These are phyloP conservation scores for Pachyramphus minor DNA, from an alignment of 2,113 vertebrate species.

Conservation along the genomic window DNA sequence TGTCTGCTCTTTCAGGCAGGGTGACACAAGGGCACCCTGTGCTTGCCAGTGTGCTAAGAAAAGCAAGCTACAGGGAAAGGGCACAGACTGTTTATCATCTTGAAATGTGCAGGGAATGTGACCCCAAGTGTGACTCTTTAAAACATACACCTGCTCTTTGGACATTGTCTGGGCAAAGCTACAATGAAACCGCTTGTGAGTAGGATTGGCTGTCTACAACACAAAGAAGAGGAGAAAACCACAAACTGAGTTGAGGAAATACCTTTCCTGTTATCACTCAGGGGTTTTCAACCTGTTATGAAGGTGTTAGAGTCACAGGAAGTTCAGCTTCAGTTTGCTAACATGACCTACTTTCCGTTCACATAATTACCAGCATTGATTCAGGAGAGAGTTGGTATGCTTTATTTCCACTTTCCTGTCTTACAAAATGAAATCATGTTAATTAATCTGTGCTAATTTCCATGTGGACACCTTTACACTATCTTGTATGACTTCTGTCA, in stretches of 20 bases:
- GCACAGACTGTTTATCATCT: background rate
- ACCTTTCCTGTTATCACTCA: background rate
- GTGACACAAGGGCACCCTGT: background rate
- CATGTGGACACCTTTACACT: background rate
- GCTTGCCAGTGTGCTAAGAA: background rate
- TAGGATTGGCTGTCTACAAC: background rate
- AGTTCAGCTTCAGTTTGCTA: background rate
- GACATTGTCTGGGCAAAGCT: background rate
- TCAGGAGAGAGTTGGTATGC: background rate
- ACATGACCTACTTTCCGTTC: background rate
- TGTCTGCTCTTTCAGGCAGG: background rate
- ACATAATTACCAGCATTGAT: background rate
- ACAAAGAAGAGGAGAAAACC: background rate
- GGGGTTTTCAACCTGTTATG: background rate
- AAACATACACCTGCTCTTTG: background rate
- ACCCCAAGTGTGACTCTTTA: background rate
- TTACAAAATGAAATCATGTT: background rate
- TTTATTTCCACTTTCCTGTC: background rate
- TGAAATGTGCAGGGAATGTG: background rate
- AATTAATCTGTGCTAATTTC: background rate
- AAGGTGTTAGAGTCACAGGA: background rate
- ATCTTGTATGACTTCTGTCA: background rate
- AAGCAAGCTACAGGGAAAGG: background rate
- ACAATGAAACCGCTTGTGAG: rapidly evolving
- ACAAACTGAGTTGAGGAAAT: background rate